These are phyloP conservation scores for Neoaliturus tenellus DNA, from an alignment of 2,888 invertebrate genomes.

Conservation along the genomic window DNA sequence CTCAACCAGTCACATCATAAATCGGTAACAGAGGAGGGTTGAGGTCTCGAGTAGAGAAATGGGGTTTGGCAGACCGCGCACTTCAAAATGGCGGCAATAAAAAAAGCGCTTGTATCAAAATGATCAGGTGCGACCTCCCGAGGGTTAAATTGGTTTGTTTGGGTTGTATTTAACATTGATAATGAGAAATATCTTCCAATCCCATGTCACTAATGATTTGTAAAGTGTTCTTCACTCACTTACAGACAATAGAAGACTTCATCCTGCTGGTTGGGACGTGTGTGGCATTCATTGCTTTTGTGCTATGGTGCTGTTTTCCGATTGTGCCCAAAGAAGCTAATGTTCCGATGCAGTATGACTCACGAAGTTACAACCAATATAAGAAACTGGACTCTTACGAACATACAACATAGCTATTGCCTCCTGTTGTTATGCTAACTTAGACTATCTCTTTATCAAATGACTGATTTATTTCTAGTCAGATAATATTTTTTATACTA, in stretches of 20 bases:
- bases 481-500: slow-evolving; percentile 50
- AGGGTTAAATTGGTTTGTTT: too few relatives aligned
- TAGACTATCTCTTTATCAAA: slow-evolving; percentile 35
- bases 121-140: too few relatives aligned
- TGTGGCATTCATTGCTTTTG: slow-evolving; percentile 79
- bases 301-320: slow-evolving; percentile 80
- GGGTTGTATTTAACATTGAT: too few relatives aligned
- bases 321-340: slow-evolving; percentile 73
- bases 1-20: too few relatives aligned
- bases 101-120: too few relatives aligned
- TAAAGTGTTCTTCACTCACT: slow-evolving; percentile 11
- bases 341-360: slow-evolving; percentile 60
- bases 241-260: slow-evolving; percentile 79
- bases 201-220: too few relatives aligned
- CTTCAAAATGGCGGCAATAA: too few relatives aligned
- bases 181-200: too few relatives aligned
- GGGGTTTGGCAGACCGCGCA: too few relatives aligned
- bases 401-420: slow-evolving; percentile 35
- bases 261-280: slow-evolving; percentile 78
- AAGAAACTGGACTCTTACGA: slow-evolving; percentile 60
- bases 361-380: slow-evolving; percentile 59
- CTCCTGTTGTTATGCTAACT: slow-evolving; percentile 8
- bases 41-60: too few relatives aligned
- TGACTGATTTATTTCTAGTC: slow-evolving; percentile 45
- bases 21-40: too few relatives aligned